Conservation (phyloP, 1,140 invertebrate species). For the Trichogramma pretiosum region DNA sequence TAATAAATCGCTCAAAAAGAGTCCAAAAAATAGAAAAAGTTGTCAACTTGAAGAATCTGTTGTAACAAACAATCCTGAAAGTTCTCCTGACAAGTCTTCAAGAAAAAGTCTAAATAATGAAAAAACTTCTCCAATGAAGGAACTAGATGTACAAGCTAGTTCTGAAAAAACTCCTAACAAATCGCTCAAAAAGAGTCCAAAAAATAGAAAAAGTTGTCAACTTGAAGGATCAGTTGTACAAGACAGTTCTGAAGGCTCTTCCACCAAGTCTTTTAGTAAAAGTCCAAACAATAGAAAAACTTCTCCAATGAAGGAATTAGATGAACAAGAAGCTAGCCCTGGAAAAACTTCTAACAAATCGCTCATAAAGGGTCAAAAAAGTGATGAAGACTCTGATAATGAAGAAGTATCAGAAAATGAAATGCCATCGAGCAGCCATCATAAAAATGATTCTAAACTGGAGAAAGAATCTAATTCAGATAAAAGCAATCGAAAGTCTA, state of each 20-base stretch:
- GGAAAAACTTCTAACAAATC: background rate
- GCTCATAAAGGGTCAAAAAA: background rate
- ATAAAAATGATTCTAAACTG: too few relatives aligned
- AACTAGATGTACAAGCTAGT: too few relatives aligned
- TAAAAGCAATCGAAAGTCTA: background rate
- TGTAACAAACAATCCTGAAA: background rate
- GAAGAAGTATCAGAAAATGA: background rate
- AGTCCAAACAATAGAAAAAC: background rate
- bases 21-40: background rate
- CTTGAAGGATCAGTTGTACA: background rate
- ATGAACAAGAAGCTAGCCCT: too few relatives aligned
- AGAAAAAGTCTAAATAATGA: background rate
- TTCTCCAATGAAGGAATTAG: too few relatives aligned
- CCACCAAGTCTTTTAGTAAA: background rate
- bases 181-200: background rate
- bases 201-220: background rate
- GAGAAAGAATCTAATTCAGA: background rate
- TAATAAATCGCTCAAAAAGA: background rate
- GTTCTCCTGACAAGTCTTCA: background rate
- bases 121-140: too few relatives aligned
- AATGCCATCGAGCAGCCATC: too few relatives aligned
- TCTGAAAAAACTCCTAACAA: too few relatives aligned
- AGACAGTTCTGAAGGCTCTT: background rate
- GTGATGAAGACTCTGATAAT: background rate
- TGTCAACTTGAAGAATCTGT: background rate